phyloP scores from a whole-genome alignment of 2,113 vertebrate species.

The Tragelaphus imberbis region DNA sequence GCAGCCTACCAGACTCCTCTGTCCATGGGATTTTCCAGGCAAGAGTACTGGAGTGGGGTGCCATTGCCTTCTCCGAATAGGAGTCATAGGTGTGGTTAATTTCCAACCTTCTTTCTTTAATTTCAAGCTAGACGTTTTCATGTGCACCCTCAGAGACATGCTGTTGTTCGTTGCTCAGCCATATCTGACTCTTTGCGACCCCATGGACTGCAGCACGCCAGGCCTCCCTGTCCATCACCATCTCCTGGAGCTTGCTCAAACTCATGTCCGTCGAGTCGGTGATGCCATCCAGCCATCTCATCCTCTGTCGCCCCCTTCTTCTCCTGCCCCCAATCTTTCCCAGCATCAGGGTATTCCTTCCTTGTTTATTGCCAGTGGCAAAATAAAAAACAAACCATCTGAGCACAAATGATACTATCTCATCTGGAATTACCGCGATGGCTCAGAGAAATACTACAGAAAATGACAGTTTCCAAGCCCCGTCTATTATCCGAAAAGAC shows the following conservation, averaged over 20 bases:
- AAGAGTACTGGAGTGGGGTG: no score
- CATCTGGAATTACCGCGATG: accelerated
- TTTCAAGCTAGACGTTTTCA: background rate
- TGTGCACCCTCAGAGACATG: no score
- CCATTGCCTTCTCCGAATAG: no score
- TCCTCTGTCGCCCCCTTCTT: accelerated
- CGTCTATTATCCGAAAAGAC: background rate
- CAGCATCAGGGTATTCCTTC: background rate
- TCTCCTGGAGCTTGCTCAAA: accelerated
- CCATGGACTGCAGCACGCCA: background rate
- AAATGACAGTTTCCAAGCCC: background rate
- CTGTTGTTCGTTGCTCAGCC: background rate
- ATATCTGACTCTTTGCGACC: accelerated
- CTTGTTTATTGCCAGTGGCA: accelerated
- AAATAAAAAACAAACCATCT: background rate
- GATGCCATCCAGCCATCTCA: background rate
- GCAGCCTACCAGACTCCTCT: no score
- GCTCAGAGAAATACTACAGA: background rate
- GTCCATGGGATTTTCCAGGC: no score
- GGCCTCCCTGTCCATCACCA: accelerated
- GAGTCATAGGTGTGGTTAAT: no score
- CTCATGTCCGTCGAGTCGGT: accelerated
- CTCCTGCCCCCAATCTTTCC: background rate
- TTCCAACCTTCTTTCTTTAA: background rate
- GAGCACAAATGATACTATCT: no score